phyloP scores from a whole-genome alignment of 2,888 invertebrate species.

The Lepidocyrtoides sp. region DNA sequence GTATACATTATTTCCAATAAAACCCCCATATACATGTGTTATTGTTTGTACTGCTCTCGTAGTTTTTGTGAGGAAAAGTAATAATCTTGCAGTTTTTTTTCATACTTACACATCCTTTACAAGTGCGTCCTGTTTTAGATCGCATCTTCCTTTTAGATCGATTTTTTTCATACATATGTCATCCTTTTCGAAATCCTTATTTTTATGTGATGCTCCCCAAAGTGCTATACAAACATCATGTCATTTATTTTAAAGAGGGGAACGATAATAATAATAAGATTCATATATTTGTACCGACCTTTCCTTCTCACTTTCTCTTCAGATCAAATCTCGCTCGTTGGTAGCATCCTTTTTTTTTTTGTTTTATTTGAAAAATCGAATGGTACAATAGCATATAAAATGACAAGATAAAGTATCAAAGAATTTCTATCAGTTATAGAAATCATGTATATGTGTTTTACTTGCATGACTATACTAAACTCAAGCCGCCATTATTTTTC shows the following conservation, averaged over 20 bases:
- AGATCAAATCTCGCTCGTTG: constrained; percentile 25
- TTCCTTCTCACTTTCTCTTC: background rate
- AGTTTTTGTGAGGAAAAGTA: background rate
- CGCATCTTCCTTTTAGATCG: constrained; percentile 61
- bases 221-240: constrained; percentile 69
- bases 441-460: too few species aligned
- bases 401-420: background rate
- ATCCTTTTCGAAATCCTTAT: constrained; percentile 69
- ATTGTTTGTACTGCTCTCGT: background rate
- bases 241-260: constrained; percentile 69
- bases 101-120: background rate
- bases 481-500: background rate
- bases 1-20: constrained; percentile 16
- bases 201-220: constrained; percentile 70
- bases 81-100: constrained; percentile 8
- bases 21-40: background rate
- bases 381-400: background rate
- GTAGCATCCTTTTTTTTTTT: constrained; percentile 17
- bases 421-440: too few species aligned
- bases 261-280: too few species aligned
- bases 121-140: background rate
- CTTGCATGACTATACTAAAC: too few species aligned
- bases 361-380: background rate
- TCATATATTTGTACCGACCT: too few species aligned
- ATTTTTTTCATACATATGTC: constrained; percentile 70